Evolutionary conservation across 2,888 invertebrate species (phyloP).

Genomic region (Heliothis peltigera): DNA sequence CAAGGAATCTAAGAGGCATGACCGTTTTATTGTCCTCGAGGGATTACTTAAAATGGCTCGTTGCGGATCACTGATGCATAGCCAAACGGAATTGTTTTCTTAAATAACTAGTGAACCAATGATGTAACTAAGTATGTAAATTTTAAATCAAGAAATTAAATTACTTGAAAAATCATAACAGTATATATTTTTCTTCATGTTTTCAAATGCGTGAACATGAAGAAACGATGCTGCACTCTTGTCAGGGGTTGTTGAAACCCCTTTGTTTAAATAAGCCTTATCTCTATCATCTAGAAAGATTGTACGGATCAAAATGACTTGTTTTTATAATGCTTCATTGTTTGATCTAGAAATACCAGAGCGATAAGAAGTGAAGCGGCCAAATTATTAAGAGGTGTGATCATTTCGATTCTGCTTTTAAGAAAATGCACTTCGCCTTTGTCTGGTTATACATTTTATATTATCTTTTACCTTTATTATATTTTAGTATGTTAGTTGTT

Average conservation of each 20-base stretch:
- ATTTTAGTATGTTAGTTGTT: constrained; percentile 26
- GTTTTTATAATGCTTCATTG: constrained; percentile 77
- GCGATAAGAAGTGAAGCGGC: constrained; percentile 71
- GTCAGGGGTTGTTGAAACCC: constrained; percentile 39
- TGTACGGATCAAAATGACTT: constrained; percentile 74
- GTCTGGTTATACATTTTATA: no score
- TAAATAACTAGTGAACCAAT: constrained; percentile 12
- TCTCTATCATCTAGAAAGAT: constrained; percentile 69
- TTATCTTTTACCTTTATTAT: constrained; percentile 12
- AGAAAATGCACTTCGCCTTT: constrained; percentile 34
- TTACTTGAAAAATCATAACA: no score
- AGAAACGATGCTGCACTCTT: no score
- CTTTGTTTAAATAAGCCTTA: constrained; percentile 61
- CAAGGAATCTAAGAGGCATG: constrained; percentile 67
- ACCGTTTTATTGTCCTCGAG: constrained; percentile 68
- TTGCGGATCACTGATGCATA: constrained; percentile 72
- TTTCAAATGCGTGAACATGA: no score
- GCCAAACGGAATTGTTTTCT: constrained; percentile 61
- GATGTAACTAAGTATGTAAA: constrained; percentile 3
- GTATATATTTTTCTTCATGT: background rate
- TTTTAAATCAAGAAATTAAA: background rate
- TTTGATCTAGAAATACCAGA: constrained; percentile 80
- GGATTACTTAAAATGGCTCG: constrained; percentile 74
- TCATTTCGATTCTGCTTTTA: constrained; percentile 47
- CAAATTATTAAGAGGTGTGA: constrained; percentile 56